Conservation (phyloP, 2,797 vertebrate species). For the Pseudomugil tenellus region DNA sequence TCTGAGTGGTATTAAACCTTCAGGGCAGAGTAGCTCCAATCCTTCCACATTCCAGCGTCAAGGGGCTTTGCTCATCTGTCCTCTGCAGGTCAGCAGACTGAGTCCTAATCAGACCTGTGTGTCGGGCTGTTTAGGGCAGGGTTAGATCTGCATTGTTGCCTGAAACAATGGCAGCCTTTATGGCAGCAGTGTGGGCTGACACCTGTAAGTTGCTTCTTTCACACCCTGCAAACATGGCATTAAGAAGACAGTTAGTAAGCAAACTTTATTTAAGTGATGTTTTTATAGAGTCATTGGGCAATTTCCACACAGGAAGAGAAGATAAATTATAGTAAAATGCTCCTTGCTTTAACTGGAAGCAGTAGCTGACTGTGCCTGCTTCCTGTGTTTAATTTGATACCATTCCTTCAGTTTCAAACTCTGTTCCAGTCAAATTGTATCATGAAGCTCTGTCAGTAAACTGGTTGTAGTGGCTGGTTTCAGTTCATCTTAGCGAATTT, state of each 20-base stretch:
- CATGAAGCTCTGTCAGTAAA: conserved; percentile 24
- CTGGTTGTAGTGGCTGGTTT: conserved; percentile 13
- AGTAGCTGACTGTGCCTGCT: conserved; percentile 6
- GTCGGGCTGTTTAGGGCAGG: conserved; percentile 55
- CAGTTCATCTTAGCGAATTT: conserved; percentile 6
- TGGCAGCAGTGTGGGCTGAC: conserved; percentile 48
- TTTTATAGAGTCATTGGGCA: conserved; percentile 18
- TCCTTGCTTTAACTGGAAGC: conserved; percentile 20
- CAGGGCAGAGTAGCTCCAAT: conserved; percentile 49
- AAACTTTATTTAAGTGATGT: conserved; percentile 32
- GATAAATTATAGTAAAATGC: conserved; percentile 4
- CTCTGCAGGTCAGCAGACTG: conserved; percentile 39
- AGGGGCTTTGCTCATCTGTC: conserved; percentile 42
- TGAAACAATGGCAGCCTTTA: conserved; percentile 64
- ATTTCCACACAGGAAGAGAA: conserved; percentile 5
- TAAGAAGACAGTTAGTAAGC: conserved; percentile 43
- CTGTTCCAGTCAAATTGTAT: conserved; percentile 11
- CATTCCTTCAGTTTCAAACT: conserved; percentile 4
- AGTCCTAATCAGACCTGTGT: conserved; percentile 71
- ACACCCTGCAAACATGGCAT: conserved; percentile 60
- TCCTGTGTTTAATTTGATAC: conserved; percentile 30
- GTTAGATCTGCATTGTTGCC: conserved; percentile 63
- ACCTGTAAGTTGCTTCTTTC: conserved; percentile 64
- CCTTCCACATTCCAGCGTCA: conserved; percentile 63
- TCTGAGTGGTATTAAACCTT: conserved; percentile 55